Base-by-base conservation (phyloP, 2,797 vertebrate species). In the Remorina albescens region DNA sequence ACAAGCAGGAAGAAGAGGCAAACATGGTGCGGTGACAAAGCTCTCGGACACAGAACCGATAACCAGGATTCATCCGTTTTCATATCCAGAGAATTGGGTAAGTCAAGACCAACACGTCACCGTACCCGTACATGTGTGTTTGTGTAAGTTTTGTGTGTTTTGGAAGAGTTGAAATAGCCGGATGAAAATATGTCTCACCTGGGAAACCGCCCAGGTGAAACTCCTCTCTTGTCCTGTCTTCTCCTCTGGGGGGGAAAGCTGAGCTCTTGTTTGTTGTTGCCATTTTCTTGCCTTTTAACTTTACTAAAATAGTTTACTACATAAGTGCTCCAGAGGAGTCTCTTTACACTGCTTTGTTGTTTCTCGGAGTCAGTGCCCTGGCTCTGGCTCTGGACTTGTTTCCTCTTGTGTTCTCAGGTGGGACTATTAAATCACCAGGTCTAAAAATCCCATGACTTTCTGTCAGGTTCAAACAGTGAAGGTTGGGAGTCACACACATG, bases 1-100 rank as follows among this genome's bases (percentile, higher is more conserved):
- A 65, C 49, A 79, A 88, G 64, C 84, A 85, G 88, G 91, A 90
- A 89, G 86, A 56, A 44, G 70, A 65, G 32, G 51, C 26, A 28
- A 87, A 82, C 74, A 91, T 90, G 91, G 85, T 71, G 67, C 76
- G 81, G 76, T 82, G 85, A 87, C 37, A 16, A 47, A 1, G 23
- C 73, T 71, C 11, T 51, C 25, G 23, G 8, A 81, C 61, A 60
- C 55, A 53, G 63, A n/a, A 81, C 51, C 0, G 53, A 78, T 7
- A 67, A 7, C 21, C 1, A 62, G 51, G 57, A 62, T 55, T 64
- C 66, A 49, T 4, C 54, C 25, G 46, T 34, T 58, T 15, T 42
- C 16, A 21, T 7, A 57, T 4, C 32, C 10, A 39, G 23, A 25
- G 30, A 13, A 32, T 44, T 0, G 8, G 34, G 89, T 89, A 49